Evolutionary conservation across 2,113 vertebrate species (phyloP), one percentile per base, ranked within the genome.

Genomic region (Hystrix brachyura): DNA sequence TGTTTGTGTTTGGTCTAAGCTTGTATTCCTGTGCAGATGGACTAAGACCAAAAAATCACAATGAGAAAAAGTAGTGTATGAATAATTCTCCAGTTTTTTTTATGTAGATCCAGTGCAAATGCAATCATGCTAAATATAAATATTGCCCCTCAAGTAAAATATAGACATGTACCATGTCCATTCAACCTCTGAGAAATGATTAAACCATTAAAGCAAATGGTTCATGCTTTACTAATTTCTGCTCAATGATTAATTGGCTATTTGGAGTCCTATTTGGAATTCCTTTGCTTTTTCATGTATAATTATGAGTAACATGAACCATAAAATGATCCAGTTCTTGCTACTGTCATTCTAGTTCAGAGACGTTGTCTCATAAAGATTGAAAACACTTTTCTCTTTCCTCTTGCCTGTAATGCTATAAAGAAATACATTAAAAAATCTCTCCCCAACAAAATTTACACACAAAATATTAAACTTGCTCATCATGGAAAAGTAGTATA

Each of bases 401-500:
- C 18, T 53, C 12, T 91, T 27, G 85, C 91, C 90, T 89, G 38
- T 55, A 97, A 93, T 86, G 87, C 0, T 83, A n/a, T 55, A 71
- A 94, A 94, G 78, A n/a, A 48, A 9, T 53, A 78, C 74, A 94
- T 38, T 90, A 71, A 97, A 96, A 86, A 64, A 69, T 6, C 3
- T 90, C 1, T 78, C 1, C 8, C 2, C 5, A 57, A 34, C 1
- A 67, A 59, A 60, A 97, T 78, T 62, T 96, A 83, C 5, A 80
- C 89, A 74, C 95, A 87, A 96, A 89, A 57, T 93, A 94, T 72
- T 97, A 98, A 93, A 97, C 93, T 95, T 97, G 11, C 6, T 93
- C 91, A 83, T 96, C 29, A 83, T 4, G 84, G 51, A 94, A 94
- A 87, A 96, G 51, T 95, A 25, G 38, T 76, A 9, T 29, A 85